These are phyloP conservation scores for Spinus pinus DNA, from an alignment of 2,797 vertebrate species.

Conservation along the genomic window DNA sequence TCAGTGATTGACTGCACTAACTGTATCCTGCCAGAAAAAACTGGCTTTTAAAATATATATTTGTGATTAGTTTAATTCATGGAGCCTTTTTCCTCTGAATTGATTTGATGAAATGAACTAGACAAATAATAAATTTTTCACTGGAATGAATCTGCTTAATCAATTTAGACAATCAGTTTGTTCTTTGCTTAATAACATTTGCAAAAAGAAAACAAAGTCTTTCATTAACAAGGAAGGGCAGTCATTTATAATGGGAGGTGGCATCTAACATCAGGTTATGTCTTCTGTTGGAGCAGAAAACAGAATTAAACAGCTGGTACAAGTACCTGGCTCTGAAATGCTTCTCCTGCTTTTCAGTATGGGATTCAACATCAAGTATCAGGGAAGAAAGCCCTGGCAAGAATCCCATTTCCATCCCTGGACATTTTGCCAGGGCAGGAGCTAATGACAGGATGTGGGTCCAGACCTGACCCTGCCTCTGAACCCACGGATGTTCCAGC, in stretches of 20 bases:
- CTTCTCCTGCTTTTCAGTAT: not conserved
- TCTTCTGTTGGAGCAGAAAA: slow-evolving; percentile 41
- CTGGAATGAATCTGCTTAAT: slow-evolving; percentile 71
- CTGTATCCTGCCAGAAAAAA: not conserved
- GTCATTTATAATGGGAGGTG: slow-evolving; percentile 42
- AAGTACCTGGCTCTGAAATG: slow-evolving; percentile 25
- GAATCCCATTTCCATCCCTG: not conserved
- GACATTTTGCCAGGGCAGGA: not conserved
- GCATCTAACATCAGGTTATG: slow-evolving; percentile 30
- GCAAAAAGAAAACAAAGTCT: slow-evolving; percentile 66
- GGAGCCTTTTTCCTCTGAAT: slow-evolving; percentile 35
- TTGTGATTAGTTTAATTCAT: slow-evolving; percentile 71
- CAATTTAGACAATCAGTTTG: slow-evolving; percentile 76
- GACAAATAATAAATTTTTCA: slow-evolving; percentile 73
- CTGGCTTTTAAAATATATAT: slow-evolving; percentile 67
- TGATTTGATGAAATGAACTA: slow-evolving; percentile 72
- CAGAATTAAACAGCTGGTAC: slow-evolving; percentile 43
- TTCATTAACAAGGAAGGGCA: slow-evolving; percentile 62
- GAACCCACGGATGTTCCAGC: not conserved
- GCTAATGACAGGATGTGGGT: not conserved
- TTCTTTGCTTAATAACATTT: slow-evolving; percentile 74
- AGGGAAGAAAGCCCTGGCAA: not conserved
- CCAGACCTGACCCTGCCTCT: not conserved
- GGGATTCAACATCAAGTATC: not conserved
- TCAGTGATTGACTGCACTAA: slow-evolving; percentile 19